Base-by-base conservation (phyloP, 37 sponge, comb jelly and placozoan genomes). In the Tethya wilhelma region DNA sequence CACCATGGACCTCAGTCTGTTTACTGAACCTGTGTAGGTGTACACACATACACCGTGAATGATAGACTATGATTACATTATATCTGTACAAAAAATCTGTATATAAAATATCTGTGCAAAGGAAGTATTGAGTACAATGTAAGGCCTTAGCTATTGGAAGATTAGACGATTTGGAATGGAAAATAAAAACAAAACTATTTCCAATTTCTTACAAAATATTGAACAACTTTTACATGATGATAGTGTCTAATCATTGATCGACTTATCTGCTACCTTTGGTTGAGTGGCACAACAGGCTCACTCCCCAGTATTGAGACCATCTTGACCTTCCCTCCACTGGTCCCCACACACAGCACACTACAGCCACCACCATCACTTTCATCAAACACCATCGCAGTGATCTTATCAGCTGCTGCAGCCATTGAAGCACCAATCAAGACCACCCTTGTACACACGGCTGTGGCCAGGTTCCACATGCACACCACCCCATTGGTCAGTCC, bases 401-500 rank as follows among this genome's bases (percentile, higher is more conserved):
- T 49, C 14, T 49, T 9, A 14, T 49, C 53, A 19, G 53, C 14
- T 19, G 9, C 53, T 19, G 14, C 14, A n/a, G n/a, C n/a, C n/a
- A n/a, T n/a, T n/a, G n/a, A n/a, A n/a, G n/a, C n/a, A 14, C 14
- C 53, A 49, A 49, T 14, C 53, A 49, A 19, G 9, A 14, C 14
- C 53, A 49, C 53, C 53, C 53, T 49, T 14, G 9, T 14, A 49
- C 53, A 49, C 14, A 49, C 14, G 25, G 9, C 57, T 79, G 69
- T 59, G 23, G 67, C 67, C 42, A 79, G 69, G 75, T 90, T 59
- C 62, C 72, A 71, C 17, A 84, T 22, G 7, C 45, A 45, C 36
- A 90, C 80, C 25, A 58, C 75, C 33, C 90, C 90, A 38, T 45
- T 58, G 45, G 53, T 37, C 37, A 71, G 63, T 2, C 81, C 86